phyloP scores from a whole-genome alignment of 1,140 invertebrate genomes.

The Drosophila neocordata region DNA sequence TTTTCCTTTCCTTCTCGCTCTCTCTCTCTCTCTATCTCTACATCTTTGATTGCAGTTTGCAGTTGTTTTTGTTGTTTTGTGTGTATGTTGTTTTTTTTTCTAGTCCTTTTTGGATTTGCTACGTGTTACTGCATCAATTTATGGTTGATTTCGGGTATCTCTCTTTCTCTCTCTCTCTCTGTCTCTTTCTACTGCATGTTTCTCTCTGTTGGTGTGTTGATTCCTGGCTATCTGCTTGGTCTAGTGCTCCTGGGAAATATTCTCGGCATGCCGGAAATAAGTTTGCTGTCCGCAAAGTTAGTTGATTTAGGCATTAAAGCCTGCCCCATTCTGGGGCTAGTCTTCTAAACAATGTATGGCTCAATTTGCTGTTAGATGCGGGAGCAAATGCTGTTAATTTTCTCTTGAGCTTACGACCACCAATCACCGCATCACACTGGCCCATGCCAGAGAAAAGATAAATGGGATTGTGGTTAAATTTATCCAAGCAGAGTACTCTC shows the following conservation, averaged over 20 bases:
- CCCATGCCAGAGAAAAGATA: constrained; percentile 7
- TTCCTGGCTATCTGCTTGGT: constrained; percentile 5
- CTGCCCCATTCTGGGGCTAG: constrained; percentile 16
- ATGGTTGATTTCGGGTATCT: constrained; percentile 76
- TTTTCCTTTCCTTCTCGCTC: constrained; percentile 15
- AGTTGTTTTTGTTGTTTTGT: constrained; percentile 2
- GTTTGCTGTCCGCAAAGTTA: constrained; percentile 80
- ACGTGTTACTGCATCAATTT: constrained; percentile 78
- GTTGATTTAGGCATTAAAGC: constrained; percentile 81
- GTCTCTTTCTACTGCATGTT: not conserved
- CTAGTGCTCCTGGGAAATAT: constrained; percentile 46
- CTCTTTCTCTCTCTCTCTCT: constrained; percentile 13
- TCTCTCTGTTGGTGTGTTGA: constrained; percentile 58
- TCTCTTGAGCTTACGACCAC: constrained; percentile 12
- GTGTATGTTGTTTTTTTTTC: constrained; percentile 14
- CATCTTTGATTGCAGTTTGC: constrained; percentile 34
- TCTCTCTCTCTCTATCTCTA: not conserved
- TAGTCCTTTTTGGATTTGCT: constrained; percentile 1
- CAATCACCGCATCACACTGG: constrained; percentile 7
- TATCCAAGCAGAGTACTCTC: not conserved
- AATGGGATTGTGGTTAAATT: constrained; percentile 6
- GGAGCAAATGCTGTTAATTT: constrained; percentile 78
- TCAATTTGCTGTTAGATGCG: constrained; percentile 76
- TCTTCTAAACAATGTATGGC: constrained; percentile 78
- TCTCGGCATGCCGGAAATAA: constrained; percentile 75